A percentile compares a stretch with the other conserved stretches of the same genome.
Conservation (phyloP, 2,797 vertebrate genomes). For the Myripristis murdjan region DNA sequence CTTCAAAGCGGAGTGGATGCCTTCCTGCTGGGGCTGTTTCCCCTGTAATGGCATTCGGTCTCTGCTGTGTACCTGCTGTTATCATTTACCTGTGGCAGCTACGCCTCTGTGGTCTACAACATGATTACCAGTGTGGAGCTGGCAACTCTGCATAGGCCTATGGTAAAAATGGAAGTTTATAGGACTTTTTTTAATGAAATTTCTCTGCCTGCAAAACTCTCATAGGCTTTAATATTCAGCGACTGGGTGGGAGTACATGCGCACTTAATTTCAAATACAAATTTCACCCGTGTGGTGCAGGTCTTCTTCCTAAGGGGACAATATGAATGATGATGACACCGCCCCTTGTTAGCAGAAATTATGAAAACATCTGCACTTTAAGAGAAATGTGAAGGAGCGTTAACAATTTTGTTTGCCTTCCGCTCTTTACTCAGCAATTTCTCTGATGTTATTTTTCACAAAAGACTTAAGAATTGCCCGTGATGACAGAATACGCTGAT, state of each 20-base stretch:
- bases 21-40: slow-evolving; percentile 64
- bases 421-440: not conserved
- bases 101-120: slow-evolving; percentile 61
- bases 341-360: not conserved
- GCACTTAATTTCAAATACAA: slow-evolving; percentile 38
- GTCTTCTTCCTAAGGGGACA: not conserved
- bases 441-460: not conserved
- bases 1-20: slow-evolving; percentile 79
- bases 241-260: slow-evolving; percentile 26
- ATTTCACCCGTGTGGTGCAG: slow-evolving; percentile 10
- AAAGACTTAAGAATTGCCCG: no score
- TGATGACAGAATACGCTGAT: no score
- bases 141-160: slow-evolving; percentile 19
- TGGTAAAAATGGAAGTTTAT: slow-evolving; percentile 49
- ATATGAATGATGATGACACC: slow-evolving; percentile 23
- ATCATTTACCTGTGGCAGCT: slow-evolving; percentile 76
- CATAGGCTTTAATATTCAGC: slow-evolving; percentile 36
- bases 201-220: slow-evolving; percentile 32
- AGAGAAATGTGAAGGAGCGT: not conserved
- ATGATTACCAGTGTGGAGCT: slow-evolving; percentile 54
- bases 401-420: not conserved
- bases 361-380: not conserved
- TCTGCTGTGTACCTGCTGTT: slow-evolving; percentile 72
- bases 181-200: slow-evolving; percentile 43
- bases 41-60: slow-evolving; percentile 65